Conservation (phyloP, 2,888 invertebrate species). For the Hypena proboscidalis region DNA sequence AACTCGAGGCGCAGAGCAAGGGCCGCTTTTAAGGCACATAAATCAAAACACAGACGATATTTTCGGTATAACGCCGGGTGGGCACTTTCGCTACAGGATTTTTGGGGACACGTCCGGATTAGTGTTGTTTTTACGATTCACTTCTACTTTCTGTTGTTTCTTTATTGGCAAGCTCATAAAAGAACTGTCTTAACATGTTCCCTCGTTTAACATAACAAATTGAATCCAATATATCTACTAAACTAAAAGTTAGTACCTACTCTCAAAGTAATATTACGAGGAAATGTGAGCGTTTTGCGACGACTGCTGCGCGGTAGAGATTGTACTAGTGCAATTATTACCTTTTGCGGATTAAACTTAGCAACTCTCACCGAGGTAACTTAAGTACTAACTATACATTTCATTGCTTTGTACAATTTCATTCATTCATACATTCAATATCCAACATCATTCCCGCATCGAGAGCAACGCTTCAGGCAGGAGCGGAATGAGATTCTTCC, state of each 20-base stretch:
- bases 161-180: conserved; percentile 66
- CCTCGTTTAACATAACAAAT: conserved; percentile 41
- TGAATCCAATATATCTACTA: background rate
- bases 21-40: conserved; percentile 80
- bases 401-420: conserved; percentile 46
- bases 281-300: too few species aligned
- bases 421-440: conserved; percentile 56
- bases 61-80: conserved; percentile 68
- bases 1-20: conserved; percentile 74
- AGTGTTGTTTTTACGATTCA: conserved; percentile 80
- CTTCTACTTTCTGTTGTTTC: conserved; percentile 69
- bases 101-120: conserved; percentile 74
- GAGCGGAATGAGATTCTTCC: conserved; percentile 71
- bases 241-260: background rate
- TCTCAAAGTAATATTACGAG: too few species aligned
- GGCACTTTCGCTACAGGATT: conserved; percentile 69
- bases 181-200: conserved; percentile 49
- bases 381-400: conserved; percentile 31
- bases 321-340: conserved; percentile 9
- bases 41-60: conserved; percentile 81
- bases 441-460: conserved; percentile 47
- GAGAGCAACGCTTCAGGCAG: conserved; percentile 62
- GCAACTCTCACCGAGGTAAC: conserved; percentile 18
- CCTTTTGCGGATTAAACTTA: conserved; percentile 19
- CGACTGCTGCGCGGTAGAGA: too few species aligned